Percentiles rank a stretch among this genome's conserved stretches.
Conservation (phyloP, 2,888 invertebrate genomes). For the Nomada lathburiana region DNA sequence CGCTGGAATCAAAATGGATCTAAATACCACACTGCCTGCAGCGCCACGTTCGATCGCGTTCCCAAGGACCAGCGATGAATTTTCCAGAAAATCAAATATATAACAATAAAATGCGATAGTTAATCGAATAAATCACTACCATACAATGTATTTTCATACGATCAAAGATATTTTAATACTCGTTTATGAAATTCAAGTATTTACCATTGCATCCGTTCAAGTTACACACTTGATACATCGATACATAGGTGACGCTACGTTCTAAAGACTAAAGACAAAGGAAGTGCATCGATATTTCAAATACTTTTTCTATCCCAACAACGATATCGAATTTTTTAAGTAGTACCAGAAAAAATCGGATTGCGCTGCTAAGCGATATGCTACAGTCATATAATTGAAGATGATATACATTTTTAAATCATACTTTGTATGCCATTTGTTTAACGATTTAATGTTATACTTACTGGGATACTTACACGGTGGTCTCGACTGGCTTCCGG, state of each 20-base stretch:
- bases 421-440: not conserved
- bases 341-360: no score
- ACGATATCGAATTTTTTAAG: not conserved
- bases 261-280: slow-evolving; percentile 11
- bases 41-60: slow-evolving; percentile 39
- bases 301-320: not conserved
- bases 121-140: not conserved
- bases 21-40: slow-evolving; percentile 19
- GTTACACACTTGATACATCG: not conserved
- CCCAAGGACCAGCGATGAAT: not conserved
- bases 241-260: slow-evolving; percentile 18
- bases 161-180: slow-evolving; percentile 2
- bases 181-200: not conserved
- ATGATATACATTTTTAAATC: not conserved
- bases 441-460: slow-evolving; percentile 16
- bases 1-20: slow-evolving; percentile 45
- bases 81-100: not conserved
- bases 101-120: not conserved
- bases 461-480: slow-evolving; percentile 41
- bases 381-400: no score
- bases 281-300: not conserved
- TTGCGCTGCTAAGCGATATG: no score
- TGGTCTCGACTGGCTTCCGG: not conserved
- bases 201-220: not conserved
- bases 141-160: not conserved